Evolutionary conservation across 1,140 invertebrate genomes (phyloP).

Genomic region (Neuroterus valhalla): DNA sequence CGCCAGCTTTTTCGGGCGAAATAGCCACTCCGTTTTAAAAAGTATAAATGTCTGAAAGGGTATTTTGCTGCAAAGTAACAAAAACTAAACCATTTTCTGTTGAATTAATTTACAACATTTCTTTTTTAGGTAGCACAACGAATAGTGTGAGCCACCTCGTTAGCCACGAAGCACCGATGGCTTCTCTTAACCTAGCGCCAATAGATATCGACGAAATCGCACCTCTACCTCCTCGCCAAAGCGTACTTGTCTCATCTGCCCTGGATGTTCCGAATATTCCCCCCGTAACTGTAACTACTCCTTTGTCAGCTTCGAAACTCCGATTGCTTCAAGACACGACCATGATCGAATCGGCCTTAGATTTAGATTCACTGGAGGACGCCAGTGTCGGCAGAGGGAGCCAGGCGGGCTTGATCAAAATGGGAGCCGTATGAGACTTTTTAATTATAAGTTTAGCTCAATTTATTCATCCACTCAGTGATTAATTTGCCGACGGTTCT

Average conservation of each 20-base stretch:
- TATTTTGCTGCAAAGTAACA: too few species aligned
- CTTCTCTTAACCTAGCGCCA: conserved; percentile 74
- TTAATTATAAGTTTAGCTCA: background rate
- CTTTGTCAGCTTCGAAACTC: conserved; percentile 79
- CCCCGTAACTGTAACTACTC: conserved; percentile 64
- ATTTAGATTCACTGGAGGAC: conserved; percentile 87
- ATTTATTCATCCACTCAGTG: too few species aligned
- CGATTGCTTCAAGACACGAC: conserved; percentile 86
- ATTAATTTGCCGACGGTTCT: too few species aligned
- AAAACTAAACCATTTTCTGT: too few species aligned
- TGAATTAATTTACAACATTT: background rate
- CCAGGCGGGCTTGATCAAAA: conserved; percentile 76
- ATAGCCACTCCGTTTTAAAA: too few species aligned
- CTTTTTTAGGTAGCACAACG: conserved; percentile 77
- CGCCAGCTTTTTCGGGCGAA: too few species aligned
- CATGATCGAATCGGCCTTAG: conserved; percentile 90
- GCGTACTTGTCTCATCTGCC: conserved; percentile 64
- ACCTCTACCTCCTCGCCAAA: conserved; percentile 64
- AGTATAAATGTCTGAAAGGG: too few species aligned
- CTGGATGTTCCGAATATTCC: conserved; percentile 62
- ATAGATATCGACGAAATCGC: conserved; percentile 72
- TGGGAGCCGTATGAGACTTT: conserved; percentile 60
- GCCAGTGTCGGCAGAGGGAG: conserved; percentile 76
- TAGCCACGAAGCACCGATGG: conserved; percentile 78
- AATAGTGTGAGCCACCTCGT: conserved; percentile 80